These are phyloP conservation scores for Cephus pulcher DNA, from an alignment of 2,888 invertebrate genomes.

Conservation along the genomic window DNA sequence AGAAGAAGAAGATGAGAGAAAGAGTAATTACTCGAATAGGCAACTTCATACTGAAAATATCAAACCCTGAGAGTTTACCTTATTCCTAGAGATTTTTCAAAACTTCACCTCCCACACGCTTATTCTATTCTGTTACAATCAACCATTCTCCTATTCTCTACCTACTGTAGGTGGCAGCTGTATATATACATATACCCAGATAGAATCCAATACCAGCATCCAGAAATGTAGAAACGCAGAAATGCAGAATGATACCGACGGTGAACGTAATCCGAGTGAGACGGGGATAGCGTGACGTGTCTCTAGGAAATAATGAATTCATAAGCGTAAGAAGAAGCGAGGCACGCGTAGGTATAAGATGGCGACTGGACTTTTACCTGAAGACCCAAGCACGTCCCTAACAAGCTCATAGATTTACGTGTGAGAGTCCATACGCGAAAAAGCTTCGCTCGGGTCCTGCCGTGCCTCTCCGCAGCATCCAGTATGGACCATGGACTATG, in stretches of 20 bases:
- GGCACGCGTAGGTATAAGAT: not conserved
- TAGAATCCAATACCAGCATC: not conserved
- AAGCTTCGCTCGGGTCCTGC: not conserved
- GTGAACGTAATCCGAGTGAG: not conserved
- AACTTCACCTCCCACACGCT: not conserved
- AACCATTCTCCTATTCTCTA: not conserved
- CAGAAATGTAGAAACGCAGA: not conserved
- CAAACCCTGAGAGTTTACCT: not conserved
- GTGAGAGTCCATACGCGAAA: not conserved
- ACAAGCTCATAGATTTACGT: slow-evolving; percentile 3
- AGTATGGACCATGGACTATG: not conserved
- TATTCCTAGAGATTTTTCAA: not conserved
- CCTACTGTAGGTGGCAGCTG: not conserved
- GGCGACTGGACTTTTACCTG: not conserved
- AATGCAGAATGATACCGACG: not conserved
- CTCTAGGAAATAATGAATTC: not conserved
- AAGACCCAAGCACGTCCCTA: slow-evolving; percentile 3
- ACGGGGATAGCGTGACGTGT: not conserved
- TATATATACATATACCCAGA: not conserved
- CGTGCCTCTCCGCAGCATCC: not conserved
- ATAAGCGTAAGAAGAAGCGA: not conserved
- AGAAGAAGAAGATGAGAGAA: too few species aligned
- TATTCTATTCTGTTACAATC: not conserved
- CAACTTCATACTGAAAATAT: not conserved
- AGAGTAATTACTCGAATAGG: not conserved